Evolutionary conservation across 64 coral and sea anemone species (phyloP), one percentile per base, ranked within the genome.

Genomic region (Actinia tenebrosa): DNA sequence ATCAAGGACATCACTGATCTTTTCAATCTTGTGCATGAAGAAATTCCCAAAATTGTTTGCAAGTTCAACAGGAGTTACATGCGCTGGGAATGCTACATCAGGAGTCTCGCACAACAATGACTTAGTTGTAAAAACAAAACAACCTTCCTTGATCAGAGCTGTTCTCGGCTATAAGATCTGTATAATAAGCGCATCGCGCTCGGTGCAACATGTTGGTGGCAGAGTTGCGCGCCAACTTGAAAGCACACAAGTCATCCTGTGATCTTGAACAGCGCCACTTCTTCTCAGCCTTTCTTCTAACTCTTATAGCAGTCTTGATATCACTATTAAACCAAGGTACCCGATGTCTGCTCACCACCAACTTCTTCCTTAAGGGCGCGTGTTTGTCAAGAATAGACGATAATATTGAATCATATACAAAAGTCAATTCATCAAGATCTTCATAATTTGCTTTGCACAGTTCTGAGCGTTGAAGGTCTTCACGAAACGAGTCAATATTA

Each of bases 271-370:
- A 56, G 14, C 84, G 78, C 89, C 89, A 91, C n/a, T 82, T 58
- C 64, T 72, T 84, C 80, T 91, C 84, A 78, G 14, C 55, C 63
- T 86, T 91, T 18, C 52, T 53, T 13, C 83, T 83, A 79, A 79
- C 53, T 17, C 68, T 71, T 53, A 85, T 90, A 75, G 82, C 81
- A 42, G 82, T 82, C 60, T 90, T 90, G 62, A 84, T 54, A 7
- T 62, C 3, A 18, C 85, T 82, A 85, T 91, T 91, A 64, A 91
- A 91, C 89, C 89, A 91, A 18, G 83, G 89, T 16, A 91, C 89
- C 44, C 60, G 83, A 15, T 83, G 83, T 10, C 89, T 83, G 0
- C 79, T 69, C 20, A 60, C 42, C 42, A 80, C 46, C 9, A 7
- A 46, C 46, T 80, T 80, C 78, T 80, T 80, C 10, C 45, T 45